Evolutionary conservation across 2,888 invertebrate species (phyloP).

Genomic region (Drosophila demipolita): DNA sequence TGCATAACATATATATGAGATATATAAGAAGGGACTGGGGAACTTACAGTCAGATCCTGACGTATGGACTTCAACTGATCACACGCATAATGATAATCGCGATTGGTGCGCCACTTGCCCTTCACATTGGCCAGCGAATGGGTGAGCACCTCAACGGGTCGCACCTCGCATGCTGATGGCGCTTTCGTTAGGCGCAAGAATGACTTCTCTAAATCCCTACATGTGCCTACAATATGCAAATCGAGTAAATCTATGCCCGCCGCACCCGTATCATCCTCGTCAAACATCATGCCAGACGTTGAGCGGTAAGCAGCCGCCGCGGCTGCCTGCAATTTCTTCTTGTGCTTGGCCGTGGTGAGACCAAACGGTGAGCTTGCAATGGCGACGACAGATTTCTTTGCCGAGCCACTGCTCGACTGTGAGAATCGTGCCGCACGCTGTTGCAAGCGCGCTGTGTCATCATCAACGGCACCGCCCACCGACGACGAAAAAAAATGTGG

Average conservation of each 20-base stretch:
- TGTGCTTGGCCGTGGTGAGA: constrained; percentile 70
- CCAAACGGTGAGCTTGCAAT: constrained; percentile 81
- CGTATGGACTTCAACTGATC: constrained; percentile 99
- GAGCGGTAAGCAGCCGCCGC: constrained; percentile 31
- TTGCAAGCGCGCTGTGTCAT: constrained; percentile 91
- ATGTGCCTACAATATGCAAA: constrained; percentile 97
- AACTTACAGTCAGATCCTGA: constrained; percentile 97
- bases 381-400: constrained; percentile 80
- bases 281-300: constrained; percentile 83
- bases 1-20: too few species aligned
- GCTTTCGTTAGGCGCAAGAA: constrained; percentile 98
- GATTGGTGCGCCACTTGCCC: constrained; percentile 94
- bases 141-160: constrained; percentile 94
- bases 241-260: constrained; percentile 92
- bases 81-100: constrained; percentile 98
- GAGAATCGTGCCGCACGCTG: constrained; percentile 95
- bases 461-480: constrained; percentile 89
- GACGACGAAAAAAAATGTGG: constrained; percentile 89
- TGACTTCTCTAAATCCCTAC: constrained; percentile 97
- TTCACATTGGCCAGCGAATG: constrained; percentile 96
- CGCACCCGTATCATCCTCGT: constrained; percentile 86
- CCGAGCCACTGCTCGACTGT: constrained; percentile 66
- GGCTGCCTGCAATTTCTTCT: constrained; percentile 60
- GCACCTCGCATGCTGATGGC: constrained; percentile 95
- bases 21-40: background rate